phyloP scores from a whole-genome alignment of 64 coral and sea anemone species.

The Dendronephthya gigantea region DNA sequence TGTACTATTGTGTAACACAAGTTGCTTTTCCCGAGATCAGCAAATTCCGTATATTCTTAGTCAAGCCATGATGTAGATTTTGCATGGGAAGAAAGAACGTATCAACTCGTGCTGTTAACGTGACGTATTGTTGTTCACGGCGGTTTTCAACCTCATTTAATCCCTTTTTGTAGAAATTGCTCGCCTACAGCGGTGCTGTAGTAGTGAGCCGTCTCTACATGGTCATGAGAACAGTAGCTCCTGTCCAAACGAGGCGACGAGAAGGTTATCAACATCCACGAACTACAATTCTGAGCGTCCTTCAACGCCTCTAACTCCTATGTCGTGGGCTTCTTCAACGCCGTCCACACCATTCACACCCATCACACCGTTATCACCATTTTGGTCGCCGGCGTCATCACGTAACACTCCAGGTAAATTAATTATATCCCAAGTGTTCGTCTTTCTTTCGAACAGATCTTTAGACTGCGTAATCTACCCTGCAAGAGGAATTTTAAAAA shows the following conservation, averaged over 20 bases:
- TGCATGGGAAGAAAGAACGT: no score
- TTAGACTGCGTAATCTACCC: neutral
- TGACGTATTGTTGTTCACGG: no score
- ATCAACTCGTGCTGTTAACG: no score
- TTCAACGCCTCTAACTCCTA: neutral
- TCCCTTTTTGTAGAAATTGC: neutral
- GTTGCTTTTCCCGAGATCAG: no score
- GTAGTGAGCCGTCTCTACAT: neutral
- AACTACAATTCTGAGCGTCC: neutral
- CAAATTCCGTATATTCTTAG: no score
- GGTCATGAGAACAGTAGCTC: neutral
- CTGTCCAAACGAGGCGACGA: neutral
- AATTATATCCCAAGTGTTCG: no score
- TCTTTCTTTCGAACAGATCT: neutral
- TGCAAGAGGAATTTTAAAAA: neutral
- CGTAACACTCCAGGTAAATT: conserved; percentile 2
- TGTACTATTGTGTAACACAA: no score
- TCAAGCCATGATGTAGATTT: no score
- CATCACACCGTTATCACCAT: neutral
- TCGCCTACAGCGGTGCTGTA: neutral
- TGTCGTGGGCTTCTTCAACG: neutral
- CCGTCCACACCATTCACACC: neutral
- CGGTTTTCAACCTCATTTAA: neutral
- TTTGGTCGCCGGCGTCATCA: neutral
- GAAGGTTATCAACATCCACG: neutral